Base-by-base conservation (phyloP, 2,888 invertebrate genomes). In the Spisula subtruncata region DNA sequence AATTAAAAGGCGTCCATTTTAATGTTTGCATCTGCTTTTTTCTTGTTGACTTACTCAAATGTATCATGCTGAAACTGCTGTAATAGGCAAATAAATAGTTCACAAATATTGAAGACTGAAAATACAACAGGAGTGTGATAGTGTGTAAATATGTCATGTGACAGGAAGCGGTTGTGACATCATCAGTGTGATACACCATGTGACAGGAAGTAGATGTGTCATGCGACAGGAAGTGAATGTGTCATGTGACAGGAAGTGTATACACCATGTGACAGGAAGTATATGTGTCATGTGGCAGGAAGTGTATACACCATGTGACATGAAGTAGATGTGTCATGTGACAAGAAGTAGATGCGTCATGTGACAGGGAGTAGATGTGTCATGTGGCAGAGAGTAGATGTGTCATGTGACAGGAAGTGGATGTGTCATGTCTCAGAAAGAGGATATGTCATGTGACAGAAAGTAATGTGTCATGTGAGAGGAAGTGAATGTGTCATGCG, bases 241-340 rank as follows among this genome's bases (percentile, higher is more conserved):
- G 25, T 29, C 86, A 86, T 71, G 75, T 82, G 86, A 86, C 66
- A n/a, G 66, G 88, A 85, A 84, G 85, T 60, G 66, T 71, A 54
- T 56, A 32, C 75, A 75, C 75, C 87, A 82, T 51, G 41, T 41
- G 41, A 75, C 83, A 87, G 85, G 85, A 29, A 79, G 83, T 79
- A 51, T 2, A 41, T 41, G 41, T 41, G 41, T 5, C 41, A 41
- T 41, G 75, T 82, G 86, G 81, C 66, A n/a, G 66, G 88, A 85
- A 84, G 85, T 60, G 66, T 71, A 54, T 56, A 32, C 41, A 41
- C 8, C 41, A 41, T 41, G 41, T 41, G 41, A 41, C 41, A 41
- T 2, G 41, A 41, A 41, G 41, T 41, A 41, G 41, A 41, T 41
- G 41, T 41, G 41, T 5, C 41, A 41, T 41, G 41, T 41, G 41